Conservation (phyloP, 2,888 invertebrate species). For the Limnephilus rhombicus region DNA sequence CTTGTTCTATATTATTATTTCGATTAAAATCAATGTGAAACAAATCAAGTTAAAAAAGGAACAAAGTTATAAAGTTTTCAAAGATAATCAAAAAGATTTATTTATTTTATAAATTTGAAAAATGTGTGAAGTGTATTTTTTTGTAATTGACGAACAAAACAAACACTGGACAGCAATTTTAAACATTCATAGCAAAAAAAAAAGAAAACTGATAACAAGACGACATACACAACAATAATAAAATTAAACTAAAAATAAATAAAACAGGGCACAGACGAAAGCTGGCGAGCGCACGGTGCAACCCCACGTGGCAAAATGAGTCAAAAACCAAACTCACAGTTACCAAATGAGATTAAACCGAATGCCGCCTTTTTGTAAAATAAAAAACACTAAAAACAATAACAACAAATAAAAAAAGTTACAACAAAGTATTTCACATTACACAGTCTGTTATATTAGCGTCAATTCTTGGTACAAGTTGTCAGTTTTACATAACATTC, state of each 20-base stretch:
- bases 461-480: background rate
- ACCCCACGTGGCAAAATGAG: constrained; percentile 94
- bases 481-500: background rate
- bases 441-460: background rate
- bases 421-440: background rate
- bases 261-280: constrained; percentile 68
- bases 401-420: constrained; percentile 13
- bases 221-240: constrained; percentile 67
- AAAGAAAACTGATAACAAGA: constrained; percentile 41
- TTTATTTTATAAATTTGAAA: background rate
- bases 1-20: background rate
- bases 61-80: background rate
- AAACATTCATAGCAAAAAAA: constrained; percentile 43
- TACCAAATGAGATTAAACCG: constrained; percentile 99
- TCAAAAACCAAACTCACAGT: constrained; percentile 88
- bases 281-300: constrained; percentile 73
- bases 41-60: background rate
- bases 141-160: background rate
- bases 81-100: background rate
- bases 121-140: background rate
- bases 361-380: constrained; percentile 71
- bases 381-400: constrained; percentile 67
- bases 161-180: background rate
- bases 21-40: background rate
- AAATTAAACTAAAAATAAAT: constrained; percentile 70